phyloP scores from a whole-genome alignment of 2,888 invertebrate genomes.

The Incurvaria masculella region DNA sequence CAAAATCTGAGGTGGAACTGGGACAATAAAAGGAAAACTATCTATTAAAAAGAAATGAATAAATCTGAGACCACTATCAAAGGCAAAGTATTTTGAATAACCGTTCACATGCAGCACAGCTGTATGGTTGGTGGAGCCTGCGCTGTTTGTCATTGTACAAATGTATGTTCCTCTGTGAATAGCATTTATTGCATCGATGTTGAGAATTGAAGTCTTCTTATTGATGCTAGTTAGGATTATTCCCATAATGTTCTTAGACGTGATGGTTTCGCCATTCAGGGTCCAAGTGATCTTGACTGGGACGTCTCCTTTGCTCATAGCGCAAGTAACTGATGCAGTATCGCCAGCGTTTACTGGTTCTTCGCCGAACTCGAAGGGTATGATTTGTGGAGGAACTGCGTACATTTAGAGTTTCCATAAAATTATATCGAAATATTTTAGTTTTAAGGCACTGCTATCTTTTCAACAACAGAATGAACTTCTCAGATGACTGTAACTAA shows the following conservation, averaged over 20 bases:
- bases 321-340: slow-evolving; percentile 68
- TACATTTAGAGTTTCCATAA: too few relatives aligned
- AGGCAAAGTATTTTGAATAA: slow-evolving; percentile 21
- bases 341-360: slow-evolving; percentile 70
- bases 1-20: slow-evolving; percentile 67
- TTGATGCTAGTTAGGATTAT: slow-evolving; percentile 59
- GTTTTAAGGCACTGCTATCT: too few relatives aligned
- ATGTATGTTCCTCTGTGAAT: slow-evolving; percentile 73
- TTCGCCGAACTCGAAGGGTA: slow-evolving; percentile 72
- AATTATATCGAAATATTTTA: too few relatives aligned
- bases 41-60: too few relatives aligned
- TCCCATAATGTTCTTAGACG: slow-evolving; percentile 53
- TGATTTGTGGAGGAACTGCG: slow-evolving; percentile 69
- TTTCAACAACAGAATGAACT: too few relatives aligned
- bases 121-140: slow-evolving; percentile 66
- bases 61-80: too few relatives aligned
- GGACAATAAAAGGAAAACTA: slow-evolving; percentile 4
- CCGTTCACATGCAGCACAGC: slow-evolving; percentile 72
- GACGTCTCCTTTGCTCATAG: slow-evolving; percentile 75
- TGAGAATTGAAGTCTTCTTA: slow-evolving; percentile 63
- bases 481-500: too few relatives aligned
- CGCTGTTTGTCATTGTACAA: slow-evolving; percentile 69
- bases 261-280: slow-evolving; percentile 49
- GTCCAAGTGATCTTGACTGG: slow-evolving; percentile 77
- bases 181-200: slow-evolving; percentile 65